These are phyloP conservation scores for Centropristis striata DNA, from an alignment of 2,113 vertebrate species.

Conservation along the genomic window DNA sequence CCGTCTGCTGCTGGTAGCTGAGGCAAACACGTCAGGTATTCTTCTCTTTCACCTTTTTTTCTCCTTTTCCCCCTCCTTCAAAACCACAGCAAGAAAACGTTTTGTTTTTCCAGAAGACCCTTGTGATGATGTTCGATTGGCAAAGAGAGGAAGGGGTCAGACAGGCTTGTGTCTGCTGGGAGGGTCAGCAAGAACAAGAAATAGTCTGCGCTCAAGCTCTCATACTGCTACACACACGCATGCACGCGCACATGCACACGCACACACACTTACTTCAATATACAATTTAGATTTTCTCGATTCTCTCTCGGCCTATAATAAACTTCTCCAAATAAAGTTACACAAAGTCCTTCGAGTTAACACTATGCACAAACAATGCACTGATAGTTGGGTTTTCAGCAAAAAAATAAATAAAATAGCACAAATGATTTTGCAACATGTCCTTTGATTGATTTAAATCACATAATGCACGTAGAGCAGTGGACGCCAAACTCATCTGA, in stretches of 20 bases:
- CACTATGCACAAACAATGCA: neutral
- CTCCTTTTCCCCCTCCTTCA: slow-evolving; percentile 6
- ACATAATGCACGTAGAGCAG: neutral
- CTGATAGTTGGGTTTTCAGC: neutral
- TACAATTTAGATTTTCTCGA: neutral
- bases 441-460: neutral
- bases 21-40: slow-evolving; percentile 73
- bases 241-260: neutral
- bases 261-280: neutral
- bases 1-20: slow-evolving; percentile 79
- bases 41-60: slow-evolving; percentile 49
- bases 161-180: slow-evolving; percentile 34
- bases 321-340: neutral
- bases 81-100: slow-evolving; percentile 51
- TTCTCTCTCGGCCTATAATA: neutral
- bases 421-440: neutral
- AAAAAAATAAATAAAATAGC: too few species aligned
- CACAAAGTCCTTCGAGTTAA: neutral
- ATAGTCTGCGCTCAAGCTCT: slow-evolving; percentile 1
- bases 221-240: neutral
- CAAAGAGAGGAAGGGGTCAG: slow-evolving; percentile 33
- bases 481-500: neutral
- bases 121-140: slow-evolving; percentile 35
- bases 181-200: slow-evolving; percentile 24
- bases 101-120: too few species aligned